These are phyloP conservation scores for Anguilla marmorata DNA, from an alignment of 2,797 vertebrate genomes.

Conservation along the genomic window DNA sequence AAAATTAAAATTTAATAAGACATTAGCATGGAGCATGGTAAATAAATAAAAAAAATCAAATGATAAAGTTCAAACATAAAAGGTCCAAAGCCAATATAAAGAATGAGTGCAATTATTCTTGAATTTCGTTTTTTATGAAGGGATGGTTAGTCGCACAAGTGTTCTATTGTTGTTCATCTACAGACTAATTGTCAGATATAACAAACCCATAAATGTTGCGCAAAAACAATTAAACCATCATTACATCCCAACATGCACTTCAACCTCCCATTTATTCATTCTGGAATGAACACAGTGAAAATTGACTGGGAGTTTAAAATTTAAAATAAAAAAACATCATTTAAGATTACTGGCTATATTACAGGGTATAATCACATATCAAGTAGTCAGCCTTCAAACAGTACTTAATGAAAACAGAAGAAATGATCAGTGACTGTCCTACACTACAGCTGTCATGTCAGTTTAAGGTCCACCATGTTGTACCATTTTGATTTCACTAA, in stretches of 20 bases:
- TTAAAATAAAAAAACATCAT: constrained; percentile 9
- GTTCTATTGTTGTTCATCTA: background rate
- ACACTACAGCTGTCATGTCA: background rate
- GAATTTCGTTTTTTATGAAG: constrained; percentile 14
- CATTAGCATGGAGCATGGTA: constrained; percentile 8
- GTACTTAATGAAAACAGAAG: background rate
- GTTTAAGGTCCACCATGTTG: background rate
- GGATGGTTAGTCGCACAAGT: background rate
- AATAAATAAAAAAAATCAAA: constrained; percentile 21
- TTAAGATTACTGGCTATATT: constrained; percentile 5
- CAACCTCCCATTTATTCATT: background rate
- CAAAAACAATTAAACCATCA: constrained; percentile 8
- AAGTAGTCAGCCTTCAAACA: constrained; percentile 3
- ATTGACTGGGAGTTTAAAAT: background rate
- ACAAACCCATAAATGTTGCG: background rate
- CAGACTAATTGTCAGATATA: background rate
- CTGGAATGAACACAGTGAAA: constrained; percentile 13
- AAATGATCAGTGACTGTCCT: background rate
- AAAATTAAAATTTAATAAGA: constrained; percentile 14
- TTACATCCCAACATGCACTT: constrained; percentile 3
- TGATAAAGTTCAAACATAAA: background rate
- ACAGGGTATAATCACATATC: constrained; percentile 8
- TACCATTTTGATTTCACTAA: background rate
- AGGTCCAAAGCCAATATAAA: background rate
- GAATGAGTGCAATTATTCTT: constrained; percentile 16